Percentiles rank a stretch among this genome's conserved stretches.
Conservation (phyloP, 2,888 invertebrate genomes). For the Drosophila helvetica region DNA sequence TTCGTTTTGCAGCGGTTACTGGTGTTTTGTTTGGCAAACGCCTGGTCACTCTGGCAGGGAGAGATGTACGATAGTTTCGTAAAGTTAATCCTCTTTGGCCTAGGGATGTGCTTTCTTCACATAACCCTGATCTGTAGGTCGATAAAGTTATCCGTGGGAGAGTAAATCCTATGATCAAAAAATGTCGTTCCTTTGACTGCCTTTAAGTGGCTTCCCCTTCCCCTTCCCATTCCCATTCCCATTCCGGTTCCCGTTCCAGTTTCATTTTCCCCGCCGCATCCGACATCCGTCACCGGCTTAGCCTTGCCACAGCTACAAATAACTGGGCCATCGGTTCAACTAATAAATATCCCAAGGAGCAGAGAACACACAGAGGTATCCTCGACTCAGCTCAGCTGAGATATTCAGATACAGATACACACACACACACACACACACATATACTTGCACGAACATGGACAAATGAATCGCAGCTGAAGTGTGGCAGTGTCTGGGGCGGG, state of each 20-base stretch:
- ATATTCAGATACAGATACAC: slow-evolving; percentile 15
- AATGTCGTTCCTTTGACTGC: not conserved
- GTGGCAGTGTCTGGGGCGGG: not conserved
- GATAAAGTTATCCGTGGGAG: slow-evolving; percentile 1
- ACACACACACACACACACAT: slow-evolving; percentile 2
- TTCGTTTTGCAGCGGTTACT: slow-evolving; percentile 19
- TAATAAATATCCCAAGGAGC: slow-evolving; percentile 76
- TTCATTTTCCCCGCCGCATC: not conserved
- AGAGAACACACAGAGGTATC: slow-evolving; percentile 19
- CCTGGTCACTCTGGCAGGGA: slow-evolving; percentile 21
- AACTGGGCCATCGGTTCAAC: slow-evolving; percentile 58
- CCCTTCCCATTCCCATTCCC: not conserved
- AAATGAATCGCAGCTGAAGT: slow-evolving; percentile 74
- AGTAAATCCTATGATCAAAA: not conserved
- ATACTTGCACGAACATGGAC: slow-evolving; percentile 50
- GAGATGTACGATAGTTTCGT: not conserved
- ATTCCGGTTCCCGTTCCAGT: too few species aligned
- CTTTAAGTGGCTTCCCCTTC: slow-evolving; percentile 20
- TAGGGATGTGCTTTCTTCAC: slow-evolving; percentile 2
- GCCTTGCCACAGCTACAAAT: slow-evolving; percentile 50
- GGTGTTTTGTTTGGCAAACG: not conserved
- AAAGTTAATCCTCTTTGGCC: not conserved
- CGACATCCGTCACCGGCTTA: slow-evolving; percentile 43
- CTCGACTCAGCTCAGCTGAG: not conserved
- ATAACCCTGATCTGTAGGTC: slow-evolving; percentile 12